Percentiles rank a stretch among this genome's conserved stretches.
These are phyloP conservation scores for Conomelus anceps DNA, from an alignment of 2,888 invertebrate species.

Conservation along the genomic window DNA sequence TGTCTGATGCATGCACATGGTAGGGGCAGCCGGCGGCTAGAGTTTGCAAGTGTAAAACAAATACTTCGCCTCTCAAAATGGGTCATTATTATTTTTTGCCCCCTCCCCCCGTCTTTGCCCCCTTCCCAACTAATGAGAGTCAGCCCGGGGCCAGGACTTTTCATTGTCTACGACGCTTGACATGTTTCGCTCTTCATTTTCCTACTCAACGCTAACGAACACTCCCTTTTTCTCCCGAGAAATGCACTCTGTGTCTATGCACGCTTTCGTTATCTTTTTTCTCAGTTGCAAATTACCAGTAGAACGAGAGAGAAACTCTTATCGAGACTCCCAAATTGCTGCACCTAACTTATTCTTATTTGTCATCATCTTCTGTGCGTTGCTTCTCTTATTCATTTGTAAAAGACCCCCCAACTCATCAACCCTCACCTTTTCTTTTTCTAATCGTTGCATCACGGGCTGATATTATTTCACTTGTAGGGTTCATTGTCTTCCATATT, in stretches of 20 bases:
- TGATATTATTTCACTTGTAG: neutral
- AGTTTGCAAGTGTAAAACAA: constrained; percentile 23
- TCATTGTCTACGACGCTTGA: neutral
- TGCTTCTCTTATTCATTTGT: neutral
- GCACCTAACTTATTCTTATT: neutral
- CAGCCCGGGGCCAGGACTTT: neutral
- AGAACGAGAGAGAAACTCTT: neutral
- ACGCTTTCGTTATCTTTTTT: neutral
- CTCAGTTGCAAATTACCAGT: neutral
- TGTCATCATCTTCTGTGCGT: neutral
- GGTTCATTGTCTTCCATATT: too few species aligned
- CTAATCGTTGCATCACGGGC: neutral
- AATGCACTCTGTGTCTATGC: neutral
- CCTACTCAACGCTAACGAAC: neutral
- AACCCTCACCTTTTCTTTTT: neutral
- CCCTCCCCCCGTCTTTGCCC: neutral
- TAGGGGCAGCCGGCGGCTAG: neutral
- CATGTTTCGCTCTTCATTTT: neutral
- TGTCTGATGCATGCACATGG: neutral
- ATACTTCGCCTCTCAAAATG: constrained; percentile 25
- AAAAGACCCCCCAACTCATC: neutral
- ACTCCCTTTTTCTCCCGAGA: neutral
- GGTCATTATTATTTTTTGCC: constrained; percentile 27
- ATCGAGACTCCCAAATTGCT: neutral
- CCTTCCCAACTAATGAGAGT: neutral